phyloP scores from a whole-genome alignment of 2,797 vertebrate genomes.

The Siniperca scherzeri region DNA sequence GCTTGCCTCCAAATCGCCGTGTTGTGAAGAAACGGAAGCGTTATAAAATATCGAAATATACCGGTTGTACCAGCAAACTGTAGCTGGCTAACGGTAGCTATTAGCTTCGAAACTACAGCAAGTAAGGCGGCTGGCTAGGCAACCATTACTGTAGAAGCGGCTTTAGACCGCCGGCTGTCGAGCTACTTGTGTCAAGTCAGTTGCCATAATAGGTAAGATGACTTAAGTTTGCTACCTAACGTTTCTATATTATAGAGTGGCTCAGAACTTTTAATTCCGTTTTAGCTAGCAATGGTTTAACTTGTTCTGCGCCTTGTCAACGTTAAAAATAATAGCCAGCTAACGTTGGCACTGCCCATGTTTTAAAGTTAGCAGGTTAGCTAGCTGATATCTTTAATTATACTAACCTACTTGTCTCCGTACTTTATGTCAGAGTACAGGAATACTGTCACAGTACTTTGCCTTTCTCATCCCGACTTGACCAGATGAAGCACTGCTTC shows the following conservation, averaged over 20 bases:
- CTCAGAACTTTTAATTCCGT: not conserved
- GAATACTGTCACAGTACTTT: not conserved
- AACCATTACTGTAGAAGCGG: constrained; percentile 75
- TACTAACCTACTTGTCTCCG: constrained; percentile 9
- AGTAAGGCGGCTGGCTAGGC: constrained; percentile 66
- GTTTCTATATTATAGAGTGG: not conserved
- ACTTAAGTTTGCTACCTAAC: not conserved
- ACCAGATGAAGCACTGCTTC: not conserved
- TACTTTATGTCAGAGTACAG: constrained; percentile 12
- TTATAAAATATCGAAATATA: constrained; percentile 67
- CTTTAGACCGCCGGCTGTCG: constrained; percentile 66
- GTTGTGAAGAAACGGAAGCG: constrained; percentile 52
- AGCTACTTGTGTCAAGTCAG: constrained; percentile 56
- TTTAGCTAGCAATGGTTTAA: not conserved
- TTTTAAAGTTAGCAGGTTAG: constrained; percentile 74
- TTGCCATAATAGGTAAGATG: constrained; percentile 80
- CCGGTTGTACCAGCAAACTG: constrained; percentile 81
- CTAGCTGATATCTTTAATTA: constrained; percentile 32
- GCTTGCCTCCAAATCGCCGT: constrained; percentile 38
- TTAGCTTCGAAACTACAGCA: constrained; percentile 66
- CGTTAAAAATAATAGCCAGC: constrained; percentile 27
- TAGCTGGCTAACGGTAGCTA: constrained; percentile 70
- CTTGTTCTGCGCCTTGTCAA: constrained; percentile 41
- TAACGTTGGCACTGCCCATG: constrained; percentile 46
- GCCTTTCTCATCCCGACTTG: not conserved